Evolutionary conservation across 1,140 invertebrate genomes (phyloP).

Genomic region (Gryon sp.): DNA sequence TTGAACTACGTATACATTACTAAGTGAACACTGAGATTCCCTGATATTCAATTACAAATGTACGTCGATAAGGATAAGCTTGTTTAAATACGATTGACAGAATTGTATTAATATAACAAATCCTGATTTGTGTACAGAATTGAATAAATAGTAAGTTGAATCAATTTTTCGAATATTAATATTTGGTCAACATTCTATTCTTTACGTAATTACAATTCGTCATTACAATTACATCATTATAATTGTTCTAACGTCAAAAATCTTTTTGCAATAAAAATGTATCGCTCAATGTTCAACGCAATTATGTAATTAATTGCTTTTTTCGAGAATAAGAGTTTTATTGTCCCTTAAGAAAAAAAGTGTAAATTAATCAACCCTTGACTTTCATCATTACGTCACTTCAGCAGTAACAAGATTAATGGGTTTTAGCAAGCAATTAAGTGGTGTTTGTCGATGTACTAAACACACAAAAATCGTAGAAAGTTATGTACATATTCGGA

Average conservation of each 20-base stretch:
- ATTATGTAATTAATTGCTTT: constrained; percentile 47
- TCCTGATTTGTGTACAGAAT: constrained; percentile 31
- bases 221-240: no score
- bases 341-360: constrained; percentile 50
- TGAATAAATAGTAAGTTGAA: constrained; percentile 17
- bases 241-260: no score
- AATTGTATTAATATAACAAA: constrained; percentile 4
- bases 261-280: no score
- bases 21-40: no score
- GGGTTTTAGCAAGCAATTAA: constrained; percentile 38
- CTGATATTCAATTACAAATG: no score
- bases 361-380: constrained; percentile 66
- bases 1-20: no score
- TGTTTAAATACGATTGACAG: constrained; percentile 18
- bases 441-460: constrained; percentile 26
- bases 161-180: constrained; percentile 29
- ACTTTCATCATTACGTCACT: constrained; percentile 65
- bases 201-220: no score
- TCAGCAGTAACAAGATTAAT: constrained; percentile 67
- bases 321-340: constrained; percentile 51
- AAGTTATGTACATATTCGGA: constrained; percentile 15
- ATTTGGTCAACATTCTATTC: no score
- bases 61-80: neutral
- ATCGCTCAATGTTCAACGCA: no score
- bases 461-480: constrained; percentile 29